Evolutionary conservation across 2,113 vertebrate genomes (phyloP).

Genomic region (Callaeas wilsoni): DNA sequence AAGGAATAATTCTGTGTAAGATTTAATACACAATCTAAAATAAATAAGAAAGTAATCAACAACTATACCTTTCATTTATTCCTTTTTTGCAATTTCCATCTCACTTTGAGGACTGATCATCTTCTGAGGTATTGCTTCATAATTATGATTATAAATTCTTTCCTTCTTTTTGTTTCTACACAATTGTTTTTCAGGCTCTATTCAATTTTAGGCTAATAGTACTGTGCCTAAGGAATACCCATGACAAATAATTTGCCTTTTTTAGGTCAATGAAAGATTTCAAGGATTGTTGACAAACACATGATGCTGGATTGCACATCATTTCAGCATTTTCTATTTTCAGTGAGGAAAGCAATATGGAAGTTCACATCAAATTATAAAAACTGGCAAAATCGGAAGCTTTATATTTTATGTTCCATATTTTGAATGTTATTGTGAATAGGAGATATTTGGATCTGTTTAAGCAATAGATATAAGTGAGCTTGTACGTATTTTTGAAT

Average conservation of each 20-base stretch:
- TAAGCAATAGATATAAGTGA: conserved; percentile 7
- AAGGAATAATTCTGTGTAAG: neutral
- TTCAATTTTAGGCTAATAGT: neutral
- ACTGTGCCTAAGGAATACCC: neutral
- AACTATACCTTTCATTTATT: neutral
- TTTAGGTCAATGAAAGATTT: neutral
- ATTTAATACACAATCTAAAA: neutral
- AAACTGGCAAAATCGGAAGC: neutral
- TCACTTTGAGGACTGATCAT: neutral
- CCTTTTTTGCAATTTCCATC: neutral
- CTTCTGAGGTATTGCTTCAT: neutral
- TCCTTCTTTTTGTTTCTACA: neutral
- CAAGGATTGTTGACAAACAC: neutral
- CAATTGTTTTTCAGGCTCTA: neutral
- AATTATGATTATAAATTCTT: neutral
- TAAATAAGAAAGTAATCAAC: neutral
- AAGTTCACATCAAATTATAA: neutral
- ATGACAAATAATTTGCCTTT: neutral
- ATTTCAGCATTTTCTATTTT: neutral
- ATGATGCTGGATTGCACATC: neutral
- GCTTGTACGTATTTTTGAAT: neutral
- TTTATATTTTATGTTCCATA: neutral
- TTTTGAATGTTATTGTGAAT: neutral
- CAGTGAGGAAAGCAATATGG: neutral
- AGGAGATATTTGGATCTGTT: neutral